Evolutionary conservation across 2,113 vertebrate genomes (phyloP).

Genomic region (Bombycilla garrulus): DNA sequence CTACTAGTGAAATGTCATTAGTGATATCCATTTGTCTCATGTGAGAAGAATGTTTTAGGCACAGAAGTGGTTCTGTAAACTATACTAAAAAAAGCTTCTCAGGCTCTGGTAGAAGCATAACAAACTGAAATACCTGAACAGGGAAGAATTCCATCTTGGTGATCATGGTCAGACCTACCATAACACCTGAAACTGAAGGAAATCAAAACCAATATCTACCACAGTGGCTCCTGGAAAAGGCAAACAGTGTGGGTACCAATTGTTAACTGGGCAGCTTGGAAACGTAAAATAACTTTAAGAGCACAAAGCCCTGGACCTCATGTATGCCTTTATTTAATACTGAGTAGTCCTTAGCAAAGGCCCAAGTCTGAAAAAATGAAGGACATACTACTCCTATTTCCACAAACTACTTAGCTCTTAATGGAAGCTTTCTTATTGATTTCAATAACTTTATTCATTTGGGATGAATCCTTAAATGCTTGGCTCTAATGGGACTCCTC

Average conservation of each 20-base stretch:
- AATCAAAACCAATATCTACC: neutral
- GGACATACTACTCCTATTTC: neutral
- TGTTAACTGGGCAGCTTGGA: neutral
- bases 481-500: neutral
- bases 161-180: neutral
- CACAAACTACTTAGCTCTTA: neutral
- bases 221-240: neutral
- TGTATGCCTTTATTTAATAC: neutral
- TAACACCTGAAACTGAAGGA: neutral
- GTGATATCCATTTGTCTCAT: neutral
- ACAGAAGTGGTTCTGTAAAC: neutral
- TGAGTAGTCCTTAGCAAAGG: neutral
- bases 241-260: neutral
- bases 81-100: neutral
- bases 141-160: neutral
- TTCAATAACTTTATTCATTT: neutral
- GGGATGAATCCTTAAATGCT: neutral
- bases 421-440: neutral
- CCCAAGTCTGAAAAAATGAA: neutral
- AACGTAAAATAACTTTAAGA: neutral
- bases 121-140: neutral
- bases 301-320: neutral
- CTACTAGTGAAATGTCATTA: neutral
- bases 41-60: neutral
- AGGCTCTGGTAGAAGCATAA: neutral